A percentile compares a stretch with the other conserved stretches of the same genome.
Evolutionary conservation across 2,888 invertebrate species (phyloP).

Genomic region (Helleia helle): DNA sequence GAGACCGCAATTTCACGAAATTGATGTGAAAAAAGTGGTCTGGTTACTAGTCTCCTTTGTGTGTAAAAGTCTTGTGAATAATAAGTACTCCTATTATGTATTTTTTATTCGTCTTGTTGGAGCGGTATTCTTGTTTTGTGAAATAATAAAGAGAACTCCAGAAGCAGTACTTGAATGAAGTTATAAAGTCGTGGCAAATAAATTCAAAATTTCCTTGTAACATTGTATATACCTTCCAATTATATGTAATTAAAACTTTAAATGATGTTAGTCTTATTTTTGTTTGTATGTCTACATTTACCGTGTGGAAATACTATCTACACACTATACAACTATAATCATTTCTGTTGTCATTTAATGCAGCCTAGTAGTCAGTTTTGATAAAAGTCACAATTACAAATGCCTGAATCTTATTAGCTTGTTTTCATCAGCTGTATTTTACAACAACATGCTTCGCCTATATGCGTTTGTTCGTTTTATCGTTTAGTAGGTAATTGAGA

Average conservation of each 20-base stretch:
- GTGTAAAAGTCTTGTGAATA: slow-evolving; percentile 18
- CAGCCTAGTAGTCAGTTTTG: too few species aligned
- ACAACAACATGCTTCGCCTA: too few species aligned
- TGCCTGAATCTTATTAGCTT: too few species aligned
- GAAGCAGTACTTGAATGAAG: slow-evolving; percentile 5
- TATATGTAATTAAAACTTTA: too few species aligned
- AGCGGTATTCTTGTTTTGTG: slow-evolving; percentile 3
- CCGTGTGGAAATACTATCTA: too few species aligned
- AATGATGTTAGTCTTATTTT: background rate
- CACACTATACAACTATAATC: too few species aligned
- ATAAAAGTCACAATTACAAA: too few species aligned
- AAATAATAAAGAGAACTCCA: slow-evolving; percentile 8
- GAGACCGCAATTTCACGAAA: slow-evolving; percentile 51
- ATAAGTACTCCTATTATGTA: slow-evolving; percentile 16
- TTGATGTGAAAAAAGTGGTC: slow-evolving; percentile 48
- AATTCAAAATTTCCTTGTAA: slow-evolving; percentile 3
- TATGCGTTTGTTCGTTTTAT: too few species aligned
- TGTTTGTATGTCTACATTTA: too few species aligned
- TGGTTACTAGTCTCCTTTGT: slow-evolving; percentile 23
- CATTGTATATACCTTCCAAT: background rate
- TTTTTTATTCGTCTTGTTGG: slow-evolving; percentile 9
- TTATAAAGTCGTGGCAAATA: slow-evolving; percentile 6
- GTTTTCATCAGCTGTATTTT: too few species aligned
- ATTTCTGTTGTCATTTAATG: too few species aligned
- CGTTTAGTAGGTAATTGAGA: too few species aligned